phyloP scores from a whole-genome alignment of 2,113 vertebrate genomes.

The Scatophagus argus region DNA sequence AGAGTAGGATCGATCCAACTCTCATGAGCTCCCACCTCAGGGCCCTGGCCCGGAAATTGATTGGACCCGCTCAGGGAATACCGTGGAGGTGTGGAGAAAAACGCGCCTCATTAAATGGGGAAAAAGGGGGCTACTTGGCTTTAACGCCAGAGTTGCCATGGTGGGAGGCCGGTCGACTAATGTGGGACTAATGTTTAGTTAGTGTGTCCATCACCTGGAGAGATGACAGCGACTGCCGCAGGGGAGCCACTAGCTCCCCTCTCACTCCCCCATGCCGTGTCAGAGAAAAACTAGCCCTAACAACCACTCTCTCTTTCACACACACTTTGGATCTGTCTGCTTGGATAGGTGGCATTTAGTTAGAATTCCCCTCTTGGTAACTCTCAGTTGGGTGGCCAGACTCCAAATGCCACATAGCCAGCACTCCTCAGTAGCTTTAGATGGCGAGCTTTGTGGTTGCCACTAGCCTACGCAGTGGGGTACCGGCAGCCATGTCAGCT shows the following conservation, averaged over 20 bases:
- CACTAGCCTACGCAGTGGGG: slow-evolving; percentile 73
- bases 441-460: slow-evolving; percentile 75
- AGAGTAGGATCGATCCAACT: slow-evolving; percentile 81
- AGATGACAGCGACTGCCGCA: slow-evolving; percentile 79
- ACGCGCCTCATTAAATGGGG: slow-evolving; percentile 55
- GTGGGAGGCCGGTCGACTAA: slow-evolving; percentile 64
- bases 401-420: slow-evolving; percentile 86
- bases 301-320: slow-evolving; percentile 68
- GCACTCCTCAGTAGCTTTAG: slow-evolving; percentile 63
- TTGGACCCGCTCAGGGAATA: slow-evolving; percentile 65
- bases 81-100: slow-evolving; percentile 62
- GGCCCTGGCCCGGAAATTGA: slow-evolving; percentile 71
- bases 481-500: slow-evolving; percentile 80
- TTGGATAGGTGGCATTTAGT: slow-evolving; percentile 86
- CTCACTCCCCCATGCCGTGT: slow-evolving; percentile 57
- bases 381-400: slow-evolving; percentile 78
- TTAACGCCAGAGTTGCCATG: slow-evolving; percentile 60
- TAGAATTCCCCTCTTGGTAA: slow-evolving; percentile 82
- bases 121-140: slow-evolving; percentile 50
- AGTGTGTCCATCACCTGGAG: slow-evolving; percentile 73
- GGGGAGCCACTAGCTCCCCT: slow-evolving; percentile 71
- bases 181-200: slow-evolving; percentile 77
- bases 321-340: slow-evolving; percentile 72
- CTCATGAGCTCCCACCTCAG: slow-evolving; percentile 80
- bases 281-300: slow-evolving; percentile 72